Evolutionary conservation across 2,888 invertebrate genomes (phyloP), one percentile per base, ranked within the genome.

Genomic region (Stenoptilia bipunctidactyla): DNA sequence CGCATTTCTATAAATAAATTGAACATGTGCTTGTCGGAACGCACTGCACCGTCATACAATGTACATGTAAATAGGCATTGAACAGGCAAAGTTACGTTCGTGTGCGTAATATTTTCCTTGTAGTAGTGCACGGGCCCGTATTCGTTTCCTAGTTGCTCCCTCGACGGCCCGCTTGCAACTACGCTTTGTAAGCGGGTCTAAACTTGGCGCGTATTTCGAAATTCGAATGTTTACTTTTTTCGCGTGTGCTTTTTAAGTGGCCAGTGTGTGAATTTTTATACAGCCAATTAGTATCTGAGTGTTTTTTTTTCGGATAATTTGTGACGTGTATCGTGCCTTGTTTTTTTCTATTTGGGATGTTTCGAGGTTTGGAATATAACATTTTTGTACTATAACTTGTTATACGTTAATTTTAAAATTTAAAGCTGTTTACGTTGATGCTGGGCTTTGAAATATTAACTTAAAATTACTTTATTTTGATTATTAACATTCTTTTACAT

Each of bases 111-210:
- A 44, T 42, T 49, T n/a, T 2, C 15, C 15, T 13, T 13, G 43
- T 50, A 49, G 48, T 51, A 53, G 80, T 73, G 68, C 56, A 48
- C 52, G 42, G 53, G 68, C 58, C 67, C 62, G 64, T 61, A 56
- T 66, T 73, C 75, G 71, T 74, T 82, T 83, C 83, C 82, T 83
- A 82, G 79, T 82, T 69, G 76, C 58, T 72, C 71, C 74, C 70
- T 56, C 63, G 74, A 68, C 71, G 73, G 79, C 76, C 74, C 76
- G 79, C 76, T 73, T 73, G 75, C 74, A 72, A 71, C 77, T 20
- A 20, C 20, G 3, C 65, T 59, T 68, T 79, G 79, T 80, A 66
- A 70, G 75, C 77, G 74, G 72, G 76, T 69, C 80, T 73, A 80
- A 68, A 75, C 56, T 69, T 65, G 69, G 72, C 75, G 79, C 70